Base-by-base conservation (phyloP, 2,888 invertebrate genomes). In the Papilio protenor region DNA sequence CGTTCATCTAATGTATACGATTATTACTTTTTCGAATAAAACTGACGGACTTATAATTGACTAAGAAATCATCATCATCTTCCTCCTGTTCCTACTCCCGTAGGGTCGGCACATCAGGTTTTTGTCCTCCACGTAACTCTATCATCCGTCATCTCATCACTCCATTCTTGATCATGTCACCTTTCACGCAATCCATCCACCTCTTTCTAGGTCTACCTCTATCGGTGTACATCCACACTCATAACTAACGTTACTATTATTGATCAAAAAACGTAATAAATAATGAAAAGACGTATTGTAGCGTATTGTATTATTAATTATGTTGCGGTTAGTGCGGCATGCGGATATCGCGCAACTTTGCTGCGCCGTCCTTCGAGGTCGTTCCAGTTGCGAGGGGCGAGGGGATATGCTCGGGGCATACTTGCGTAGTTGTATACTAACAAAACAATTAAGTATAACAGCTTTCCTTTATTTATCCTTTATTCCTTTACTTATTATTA, bases 311-410 rank as follows among this genome's bases (percentile, higher is more conserved):
- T 70, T 69, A 70, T 82, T 83, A 83, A 82, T 82, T 84, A 81
- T 76, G 80, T 78, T 82, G 84, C 84, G 82, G 81, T 83, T 85
- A 88, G 86, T 85, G 83, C 88, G 89, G 86, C 91, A 94, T 93
- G 93, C 93, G 93, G 93, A 93, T 92, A 90, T 92, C 87, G 87
- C 89, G 92, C 91, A 92, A 92, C 87, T 86, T 85, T 85, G 79
- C 85, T 84, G 85, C 83, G 80, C 57, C 85, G 84, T 88, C 92
- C 92, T 92, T 92, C 90, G 90, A 91, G 92, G 91, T 92, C 91
- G 92, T 89, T 90, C 87, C 83, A 88, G 87, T 89, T 87, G 85
- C 85, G 85, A 79, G 82, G 84, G 80, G 82, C 57, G 57, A 59
- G 57, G 57, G 23, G 57, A 10, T 21, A 59, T 11, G 57, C 8